Base-by-base conservation (phyloP, 2,113 vertebrate genomes). In the Scomber scombrus region DNA sequence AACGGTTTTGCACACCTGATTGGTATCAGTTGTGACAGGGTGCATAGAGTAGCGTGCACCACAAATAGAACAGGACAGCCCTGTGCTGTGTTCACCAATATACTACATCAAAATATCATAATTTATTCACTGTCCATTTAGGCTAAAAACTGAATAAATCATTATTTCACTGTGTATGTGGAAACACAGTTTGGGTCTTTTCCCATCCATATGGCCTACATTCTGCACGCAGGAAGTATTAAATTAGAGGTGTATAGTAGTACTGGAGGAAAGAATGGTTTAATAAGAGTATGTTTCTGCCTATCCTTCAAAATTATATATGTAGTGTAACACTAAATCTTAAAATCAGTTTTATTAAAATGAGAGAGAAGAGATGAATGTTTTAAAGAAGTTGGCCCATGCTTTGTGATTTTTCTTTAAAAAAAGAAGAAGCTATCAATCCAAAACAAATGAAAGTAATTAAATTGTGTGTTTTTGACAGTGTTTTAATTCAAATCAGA, bases 91-190 rank as follows among this genome's bases (percentile, higher is more conserved):
- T 71, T 64, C 40, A 43, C 67, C 64, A 83, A 75, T 50, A 71
- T 16, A 57, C 43, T 21, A 82, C 71, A 78, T 66, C 64, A 49
- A 81, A 89, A 91, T 79, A 81, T 57, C 51, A 81, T 83, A 11
- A 86, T 69, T 85, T 87, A 79, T 73, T 90, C 78, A 82, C 57
- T 65, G 73, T 74, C 68, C 71, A 84, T 86, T 85, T 65, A 81
- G 70, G 61, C 40, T 76, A 31, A 58, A 74, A 45, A 4, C 72
- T 87, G 79, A 91, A 88, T 85, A 75, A 87, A 80, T 84, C 74
- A 90, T 84, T 72, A 75, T 57, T 71, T 84, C 56, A 76, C 47
- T 23, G 60, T 23, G 31, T 21, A 43, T 64, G 75, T 54, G 61
- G 47, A 63, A 31, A 69, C 2, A 26, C 14, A 19, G 19, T 47